Evolutionary conservation across 1,140 invertebrate species (phyloP), one percentile per base, ranked within the genome.

Genomic region (Ptiloglossa arizonensis): DNA sequence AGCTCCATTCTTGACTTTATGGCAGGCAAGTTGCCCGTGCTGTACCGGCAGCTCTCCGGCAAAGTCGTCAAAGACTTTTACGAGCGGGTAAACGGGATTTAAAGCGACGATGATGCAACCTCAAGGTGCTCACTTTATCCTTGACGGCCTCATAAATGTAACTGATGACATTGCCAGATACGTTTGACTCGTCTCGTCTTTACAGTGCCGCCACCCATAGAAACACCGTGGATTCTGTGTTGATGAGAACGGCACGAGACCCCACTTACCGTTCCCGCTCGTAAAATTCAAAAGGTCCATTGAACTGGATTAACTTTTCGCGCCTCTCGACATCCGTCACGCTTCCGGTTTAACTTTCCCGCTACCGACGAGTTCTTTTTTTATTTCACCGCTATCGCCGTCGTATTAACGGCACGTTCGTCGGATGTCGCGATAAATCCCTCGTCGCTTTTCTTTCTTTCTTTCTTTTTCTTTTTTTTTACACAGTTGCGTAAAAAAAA

Each of bases 51-150:
- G 83, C 83, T 82, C 83, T 82, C 89, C 87, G 86, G 89, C 89
- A 75, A 91, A 91, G 91, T 92, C 92, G 91, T 93, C 91, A 93
- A 92, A 92, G 90, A 90, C 91, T 93, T 92, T 93, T 92, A 93
- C 90, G 92, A 93, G 91, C 91, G 86, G 87, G 90, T 92, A 92
- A 85, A 93, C 91, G 91, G 91, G 92, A 93, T 93, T 93, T 92
- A 93, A 93, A 93, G 92, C 91, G 92, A 92, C 91, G 91, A 93
- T 92, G 92, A 92, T 91, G 92, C 90, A 92, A 92, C 92, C 91
- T 92, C 91, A 91, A 92, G 90, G 90, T 93, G 89, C 90, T 92
- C 90, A 91, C 90, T 91, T 91, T 92, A 93, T 91, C 88, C 89
- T 91, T 93, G 89, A 92, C 87, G 87, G 86, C 89, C 87, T 92